These are phyloP conservation scores for Tapera naevia DNA, from an alignment of 2,797 vertebrate genomes.

Conservation along the genomic window DNA sequence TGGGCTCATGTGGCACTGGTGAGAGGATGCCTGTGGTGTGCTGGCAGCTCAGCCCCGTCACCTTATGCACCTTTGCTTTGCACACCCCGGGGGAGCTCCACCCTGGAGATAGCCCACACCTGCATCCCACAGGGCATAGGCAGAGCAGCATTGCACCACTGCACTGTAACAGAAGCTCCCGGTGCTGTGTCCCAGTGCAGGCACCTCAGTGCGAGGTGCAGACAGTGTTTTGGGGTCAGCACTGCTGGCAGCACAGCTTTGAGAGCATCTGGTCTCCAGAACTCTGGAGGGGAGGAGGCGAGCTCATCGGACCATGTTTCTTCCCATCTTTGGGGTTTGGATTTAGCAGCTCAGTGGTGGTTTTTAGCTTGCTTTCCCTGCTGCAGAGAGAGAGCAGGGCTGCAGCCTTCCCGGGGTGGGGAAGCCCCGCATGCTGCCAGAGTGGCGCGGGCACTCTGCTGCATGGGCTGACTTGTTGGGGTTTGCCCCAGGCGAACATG, in stretches of 20 bases:
- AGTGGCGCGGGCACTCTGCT: not conserved
- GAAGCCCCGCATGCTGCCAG: not conserved
- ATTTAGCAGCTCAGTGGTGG: not conserved
- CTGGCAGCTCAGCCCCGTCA: not conserved
- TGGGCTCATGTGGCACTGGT: fast-evolving
- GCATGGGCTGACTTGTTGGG: conserved; percentile 37
- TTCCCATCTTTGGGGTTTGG: not conserved
- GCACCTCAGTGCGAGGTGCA: fast-evolving
- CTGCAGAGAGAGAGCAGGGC: not conserved
- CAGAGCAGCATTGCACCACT: fast-evolving
- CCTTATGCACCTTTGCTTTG: not conserved
- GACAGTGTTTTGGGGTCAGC: fast-evolving
- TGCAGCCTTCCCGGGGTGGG: not conserved
- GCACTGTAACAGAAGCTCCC: fast-evolving
- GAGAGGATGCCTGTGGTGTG: fast-evolving
- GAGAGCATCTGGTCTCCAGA: not conserved
- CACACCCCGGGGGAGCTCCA: not conserved
- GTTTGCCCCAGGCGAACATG: fast-evolving
- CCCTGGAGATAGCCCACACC: fast-evolving
- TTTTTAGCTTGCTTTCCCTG: not conserved
- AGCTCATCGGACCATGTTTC: not conserved
- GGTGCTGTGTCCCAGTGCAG: fast-evolving
- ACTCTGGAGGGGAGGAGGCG: fast-evolving
- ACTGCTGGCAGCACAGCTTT: not conserved
- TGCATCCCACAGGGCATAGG: fast-evolving